Conservation (phyloP, 2,888 invertebrate genomes). For the Celastrina argiolus region DNA sequence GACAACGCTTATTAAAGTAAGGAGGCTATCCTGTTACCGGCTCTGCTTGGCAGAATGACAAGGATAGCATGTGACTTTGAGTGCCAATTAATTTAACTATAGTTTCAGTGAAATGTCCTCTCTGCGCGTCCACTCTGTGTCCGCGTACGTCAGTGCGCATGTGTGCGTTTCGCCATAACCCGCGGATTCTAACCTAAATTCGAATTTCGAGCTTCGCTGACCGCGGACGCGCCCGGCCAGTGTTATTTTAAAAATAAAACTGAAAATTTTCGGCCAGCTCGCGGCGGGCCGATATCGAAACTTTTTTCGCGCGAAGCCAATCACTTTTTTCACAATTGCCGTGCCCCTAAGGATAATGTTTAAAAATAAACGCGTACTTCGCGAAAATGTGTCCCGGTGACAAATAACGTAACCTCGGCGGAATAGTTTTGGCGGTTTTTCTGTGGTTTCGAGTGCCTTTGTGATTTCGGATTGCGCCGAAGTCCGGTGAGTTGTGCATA, state of each 20-base stretch:
- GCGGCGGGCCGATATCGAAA: constrained; percentile 27
- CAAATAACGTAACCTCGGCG: constrained; percentile 43
- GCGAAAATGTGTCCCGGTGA: constrained; percentile 54
- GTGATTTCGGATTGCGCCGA: constrained; percentile 29
- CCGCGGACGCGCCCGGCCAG: constrained; percentile 60
- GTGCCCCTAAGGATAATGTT: constrained; percentile 44
- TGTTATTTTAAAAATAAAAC: constrained; percentile 67
- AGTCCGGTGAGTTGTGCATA: neutral
- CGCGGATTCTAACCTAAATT: constrained; percentile 75
- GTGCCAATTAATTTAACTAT: no score
- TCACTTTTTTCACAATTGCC: constrained; percentile 22
- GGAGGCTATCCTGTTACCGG: no score
- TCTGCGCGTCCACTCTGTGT: constrained; percentile 47
- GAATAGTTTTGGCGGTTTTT: constrained; percentile 37
- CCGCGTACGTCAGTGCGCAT: constrained; percentile 52
- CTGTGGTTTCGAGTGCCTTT: constrained; percentile 29
- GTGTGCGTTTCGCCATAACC: constrained; percentile 66
- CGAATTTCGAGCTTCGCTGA: constrained; percentile 65
- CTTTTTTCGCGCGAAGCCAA: constrained; percentile 22
- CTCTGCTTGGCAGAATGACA: no score
- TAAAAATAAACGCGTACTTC: constrained; percentile 51
- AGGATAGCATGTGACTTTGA: no score
- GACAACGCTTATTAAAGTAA: no score
- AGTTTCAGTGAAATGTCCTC: constrained; percentile 3
- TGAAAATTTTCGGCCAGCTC: constrained; percentile 39